Evolutionary conservation across 1,140 invertebrate genomes (phyloP).

Genomic region (Anoplophora glabripennis): DNA sequence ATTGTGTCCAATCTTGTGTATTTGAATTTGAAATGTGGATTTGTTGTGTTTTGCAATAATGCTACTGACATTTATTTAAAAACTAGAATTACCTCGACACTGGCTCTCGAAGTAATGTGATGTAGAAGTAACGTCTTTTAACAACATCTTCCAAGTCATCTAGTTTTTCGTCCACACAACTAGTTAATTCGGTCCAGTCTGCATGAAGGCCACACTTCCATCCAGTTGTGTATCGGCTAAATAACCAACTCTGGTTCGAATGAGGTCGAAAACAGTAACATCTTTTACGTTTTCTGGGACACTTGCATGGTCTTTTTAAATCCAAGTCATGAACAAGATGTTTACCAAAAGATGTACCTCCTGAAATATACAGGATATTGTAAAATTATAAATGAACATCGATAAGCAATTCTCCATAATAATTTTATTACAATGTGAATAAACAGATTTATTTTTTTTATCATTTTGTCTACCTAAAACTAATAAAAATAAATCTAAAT

Average conservation of each 20-base stretch:
- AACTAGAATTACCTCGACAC: slow-evolving; percentile 57
- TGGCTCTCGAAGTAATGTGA: slow-evolving; percentile 91
- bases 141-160: slow-evolving; percentile 82
- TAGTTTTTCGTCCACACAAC: slow-evolving; percentile 82
- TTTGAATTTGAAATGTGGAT: no score
- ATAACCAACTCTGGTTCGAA: slow-evolving; percentile 92
- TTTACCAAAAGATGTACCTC: slow-evolving; percentile 90
- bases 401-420: no score
- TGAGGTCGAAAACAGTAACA: slow-evolving; percentile 91
- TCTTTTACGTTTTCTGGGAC: slow-evolving; percentile 76
- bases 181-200: slow-evolving; percentile 95
- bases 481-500: no score
- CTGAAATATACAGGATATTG: slow-evolving; percentile 42
- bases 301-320: slow-evolving; percentile 80
- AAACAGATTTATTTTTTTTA: no score
- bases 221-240: slow-evolving; percentile 96
- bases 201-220: slow-evolving; percentile 99
- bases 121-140: slow-evolving; percentile 90
- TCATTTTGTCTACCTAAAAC: no score
- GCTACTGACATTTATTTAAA: no score
- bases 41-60: no score
- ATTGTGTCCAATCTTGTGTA: no score
- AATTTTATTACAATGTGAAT: no score
- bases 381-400: no score
- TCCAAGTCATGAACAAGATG: slow-evolving; percentile 93